A percentile compares a stretch with the other conserved stretches of the same genome.
Conservation (phyloP, 1,140 invertebrate genomes). For the Drosophila pectinifera region DNA sequence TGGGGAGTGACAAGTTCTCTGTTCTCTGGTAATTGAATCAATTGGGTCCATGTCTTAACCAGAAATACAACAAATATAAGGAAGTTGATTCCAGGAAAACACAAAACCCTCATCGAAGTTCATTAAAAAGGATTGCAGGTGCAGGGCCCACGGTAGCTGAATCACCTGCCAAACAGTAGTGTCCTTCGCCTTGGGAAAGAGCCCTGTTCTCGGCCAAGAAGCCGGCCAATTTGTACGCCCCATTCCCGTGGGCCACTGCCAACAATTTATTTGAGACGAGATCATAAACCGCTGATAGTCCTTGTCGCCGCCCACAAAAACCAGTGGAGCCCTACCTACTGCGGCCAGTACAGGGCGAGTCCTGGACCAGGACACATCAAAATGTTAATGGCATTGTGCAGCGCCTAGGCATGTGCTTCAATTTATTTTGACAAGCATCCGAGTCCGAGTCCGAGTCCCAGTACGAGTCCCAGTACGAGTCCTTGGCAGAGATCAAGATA, state of each 20-base stretch:
- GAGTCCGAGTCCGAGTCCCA: constrained; percentile 30
- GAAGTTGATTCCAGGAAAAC: constrained; percentile 13
- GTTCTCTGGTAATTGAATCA: neutral
- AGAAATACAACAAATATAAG: no score
- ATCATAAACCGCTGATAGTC: constrained; percentile 74
- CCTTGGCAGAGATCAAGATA: constrained; percentile 72
- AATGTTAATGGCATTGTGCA: constrained; percentile 68
- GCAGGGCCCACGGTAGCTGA: constrained; percentile 38
- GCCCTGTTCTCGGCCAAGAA: constrained; percentile 22
- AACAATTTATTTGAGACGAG: constrained; percentile 41
- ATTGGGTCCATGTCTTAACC: no score
- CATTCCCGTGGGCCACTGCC: constrained; percentile 26
- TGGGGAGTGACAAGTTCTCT: constrained; percentile 42
- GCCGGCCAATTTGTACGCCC: constrained; percentile 62
- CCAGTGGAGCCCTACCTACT: constrained; percentile 21
- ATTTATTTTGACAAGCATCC: constrained; percentile 73
- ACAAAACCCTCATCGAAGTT: constrained; percentile 35
- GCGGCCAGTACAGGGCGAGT: neutral
- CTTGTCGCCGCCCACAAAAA: constrained; percentile 33
- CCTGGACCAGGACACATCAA: constrained; percentile 31
- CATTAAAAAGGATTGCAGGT: constrained; percentile 57
- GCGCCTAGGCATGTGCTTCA: constrained; percentile 81
- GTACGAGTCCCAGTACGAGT: constrained; percentile 29
- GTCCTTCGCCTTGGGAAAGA: neutral
- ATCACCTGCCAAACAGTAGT: constrained; percentile 69